phyloP scores from a whole-genome alignment of 1,140 invertebrate species.

The Temnothorax nylanderi region DNA sequence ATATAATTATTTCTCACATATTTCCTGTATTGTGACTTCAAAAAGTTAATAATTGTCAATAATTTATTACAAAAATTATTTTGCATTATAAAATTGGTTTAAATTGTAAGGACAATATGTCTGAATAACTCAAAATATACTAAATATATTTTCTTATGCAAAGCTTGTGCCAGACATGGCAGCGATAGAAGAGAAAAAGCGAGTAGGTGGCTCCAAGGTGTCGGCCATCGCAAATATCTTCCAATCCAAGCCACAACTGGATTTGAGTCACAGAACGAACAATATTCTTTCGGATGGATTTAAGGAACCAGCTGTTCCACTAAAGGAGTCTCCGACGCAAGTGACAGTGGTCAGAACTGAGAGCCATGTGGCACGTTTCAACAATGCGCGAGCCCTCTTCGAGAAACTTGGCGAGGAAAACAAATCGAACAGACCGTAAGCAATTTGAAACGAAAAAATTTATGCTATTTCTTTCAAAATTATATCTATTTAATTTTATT shows the following conservation, averaged over 20 bases:
- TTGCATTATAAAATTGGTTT: neutral
- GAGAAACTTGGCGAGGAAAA: conserved; percentile 95
- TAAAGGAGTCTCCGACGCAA: conserved; percentile 85
- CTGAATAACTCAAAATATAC: neutral
- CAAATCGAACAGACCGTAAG: conserved; percentile 85
- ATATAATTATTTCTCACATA: neutral
- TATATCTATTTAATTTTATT: too few relatives aligned
- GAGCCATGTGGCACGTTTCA: conserved; percentile 95
- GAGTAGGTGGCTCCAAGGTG: conserved; percentile 91
- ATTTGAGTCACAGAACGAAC: conserved; percentile 83
- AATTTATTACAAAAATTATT: neutral
- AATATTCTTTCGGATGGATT: conserved; percentile 80
- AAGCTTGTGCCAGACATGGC: conserved; percentile 75
- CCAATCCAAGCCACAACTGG: conserved; percentile 88
- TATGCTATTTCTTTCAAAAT: neutral
- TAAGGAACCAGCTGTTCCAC: conserved; percentile 80
- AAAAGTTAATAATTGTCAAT: neutral
- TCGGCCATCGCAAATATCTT: conserved; percentile 96
- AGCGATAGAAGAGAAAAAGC: conserved; percentile 90
- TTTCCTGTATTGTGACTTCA: neutral
- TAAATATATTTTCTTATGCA: conserved; percentile 17
- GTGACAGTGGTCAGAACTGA: conserved; percentile 94
- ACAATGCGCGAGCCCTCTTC: conserved; percentile 96
- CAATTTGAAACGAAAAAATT: neutral
- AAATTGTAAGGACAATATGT: neutral